Evolutionary conservation across 2,797 vertebrate genomes (phyloP).

Genomic region (Enteromius viviparus): DNA sequence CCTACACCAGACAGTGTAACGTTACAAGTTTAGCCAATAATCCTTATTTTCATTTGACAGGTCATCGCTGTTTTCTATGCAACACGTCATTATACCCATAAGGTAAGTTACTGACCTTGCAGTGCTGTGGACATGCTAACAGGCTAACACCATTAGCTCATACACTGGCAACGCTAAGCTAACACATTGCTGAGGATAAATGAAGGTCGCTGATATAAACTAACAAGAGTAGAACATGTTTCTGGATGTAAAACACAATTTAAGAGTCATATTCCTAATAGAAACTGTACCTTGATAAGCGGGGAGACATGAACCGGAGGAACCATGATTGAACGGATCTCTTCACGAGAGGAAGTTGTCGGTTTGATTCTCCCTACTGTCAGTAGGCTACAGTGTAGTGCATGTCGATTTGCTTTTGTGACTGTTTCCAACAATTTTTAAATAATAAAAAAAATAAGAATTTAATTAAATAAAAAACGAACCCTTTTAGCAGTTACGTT

Average conservation of each 20-base stretch:
- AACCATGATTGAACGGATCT: slow-evolving; percentile 73
- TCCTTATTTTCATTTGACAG: background rate
- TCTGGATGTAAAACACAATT: background rate
- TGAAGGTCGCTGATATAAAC: background rate
- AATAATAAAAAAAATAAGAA: background rate
- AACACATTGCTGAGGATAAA: background rate
- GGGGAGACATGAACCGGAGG: slow-evolving; percentile 87
- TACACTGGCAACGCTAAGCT: slow-evolving; percentile 27
- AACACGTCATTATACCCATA: background rate
- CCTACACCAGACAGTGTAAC: too few species aligned
- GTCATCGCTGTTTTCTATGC: background rate
- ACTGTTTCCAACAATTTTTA: background rate
- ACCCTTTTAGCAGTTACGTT: background rate
- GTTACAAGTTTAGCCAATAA: background rate
- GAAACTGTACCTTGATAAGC: slow-evolving; percentile 84
- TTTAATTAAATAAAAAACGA: background rate
- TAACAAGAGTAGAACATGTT: background rate
- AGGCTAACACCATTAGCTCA: slow-evolving; percentile 32
- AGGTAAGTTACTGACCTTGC: slow-evolving; percentile 25
- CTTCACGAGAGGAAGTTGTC: slow-evolving; percentile 1
- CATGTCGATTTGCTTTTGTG: background rate
- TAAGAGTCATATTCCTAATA: background rate
- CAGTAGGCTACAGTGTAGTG: background rate
- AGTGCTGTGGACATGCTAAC: background rate
- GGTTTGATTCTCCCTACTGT: background rate